phyloP scores from a whole-genome alignment of 2,797 vertebrate species.

The Phoxinus dragarum region DNA sequence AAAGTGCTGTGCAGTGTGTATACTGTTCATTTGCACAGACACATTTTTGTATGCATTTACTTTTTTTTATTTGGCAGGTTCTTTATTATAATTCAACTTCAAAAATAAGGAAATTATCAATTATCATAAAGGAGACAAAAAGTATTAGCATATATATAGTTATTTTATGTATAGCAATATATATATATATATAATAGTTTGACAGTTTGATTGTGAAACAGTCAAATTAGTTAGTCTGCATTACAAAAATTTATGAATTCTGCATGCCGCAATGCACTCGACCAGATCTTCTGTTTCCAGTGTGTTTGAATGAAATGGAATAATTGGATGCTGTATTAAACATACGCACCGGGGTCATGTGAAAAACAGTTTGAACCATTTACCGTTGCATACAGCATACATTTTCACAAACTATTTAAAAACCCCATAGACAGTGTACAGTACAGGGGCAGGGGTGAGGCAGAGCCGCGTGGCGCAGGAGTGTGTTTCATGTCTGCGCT shows the following conservation, averaged over 20 bases:
- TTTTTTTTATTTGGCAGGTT: neutral
- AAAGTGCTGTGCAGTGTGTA: neutral
- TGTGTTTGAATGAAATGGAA: neutral
- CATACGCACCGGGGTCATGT: neutral
- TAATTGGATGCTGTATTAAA: neutral
- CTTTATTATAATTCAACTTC: neutral
- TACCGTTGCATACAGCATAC: neutral
- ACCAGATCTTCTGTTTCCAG: neutral
- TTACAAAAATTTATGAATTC: too few relatives aligned
- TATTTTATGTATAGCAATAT: too few relatives aligned
- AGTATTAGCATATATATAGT: too few relatives aligned
- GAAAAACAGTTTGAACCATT: neutral
- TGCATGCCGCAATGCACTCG: neutral
- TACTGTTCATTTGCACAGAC: constrained; percentile 17
- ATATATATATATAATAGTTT: too few relatives aligned
- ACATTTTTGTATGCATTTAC: constrained; percentile 17
- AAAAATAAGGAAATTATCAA: neutral
- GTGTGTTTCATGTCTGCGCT: constrained; percentile 32
- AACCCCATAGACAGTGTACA: neutral
- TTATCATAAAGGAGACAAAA: neutral
- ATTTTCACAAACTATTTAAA: neutral
- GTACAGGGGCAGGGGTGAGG: neutral
- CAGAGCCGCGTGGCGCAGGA: constrained; percentile 1
- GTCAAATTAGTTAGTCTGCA: too few relatives aligned
- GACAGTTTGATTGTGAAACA: too few relatives aligned